Evolutionary conservation across 2,797 vertebrate genomes (phyloP), one percentile per base, ranked within the genome.

Genomic region (Varecia variegata): DNA sequence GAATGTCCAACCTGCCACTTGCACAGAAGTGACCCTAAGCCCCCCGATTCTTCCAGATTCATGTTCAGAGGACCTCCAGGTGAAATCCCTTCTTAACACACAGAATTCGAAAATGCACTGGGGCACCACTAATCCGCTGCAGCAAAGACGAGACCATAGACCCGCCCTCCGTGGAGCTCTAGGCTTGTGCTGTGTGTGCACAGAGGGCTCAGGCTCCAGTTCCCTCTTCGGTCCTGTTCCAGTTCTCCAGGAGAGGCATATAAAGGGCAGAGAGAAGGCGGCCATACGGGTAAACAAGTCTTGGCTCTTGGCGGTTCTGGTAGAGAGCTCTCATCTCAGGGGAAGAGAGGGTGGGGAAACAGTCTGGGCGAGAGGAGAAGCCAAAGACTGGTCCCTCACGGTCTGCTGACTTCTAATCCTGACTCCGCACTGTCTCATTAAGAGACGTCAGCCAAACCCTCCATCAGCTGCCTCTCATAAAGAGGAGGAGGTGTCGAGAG

Each of bases 391-490:
- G 25, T 70, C 52, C 38, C 65, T 95, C 15, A 35, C 0, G 60
- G 58, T 95, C 81, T 84, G 50, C 38, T 91, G 95, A 76, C 47
- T 95, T 74, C 79, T 77, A 84, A 94, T 82, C 67, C 71, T 58
- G 54, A 47, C 25, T 92, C 60, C 27, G 62, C 23, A 5, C 74
- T 71, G 30, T 80, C 85, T 96, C 74, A 79, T 54, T 71, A 93
- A 85, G 47, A 88, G 74, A 92, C 85, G 84, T 94, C 71, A 91
- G 79, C 79, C 40, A 93, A 95, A 91, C 83, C 71, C 81, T 84
- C 47, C 60, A 56, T 68, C n/a, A 91, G 30, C 47, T 38, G 40
- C 27, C 5, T 11, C 56, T 95, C 35, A 40, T n/a, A 40, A 80
- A 93, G 84, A 71, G 79, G 87, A 79, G 43, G 91, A 67, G 52